These are phyloP conservation scores for Antitype chi DNA, from an alignment of 2,888 invertebrate species.

Conservation along the genomic window DNA sequence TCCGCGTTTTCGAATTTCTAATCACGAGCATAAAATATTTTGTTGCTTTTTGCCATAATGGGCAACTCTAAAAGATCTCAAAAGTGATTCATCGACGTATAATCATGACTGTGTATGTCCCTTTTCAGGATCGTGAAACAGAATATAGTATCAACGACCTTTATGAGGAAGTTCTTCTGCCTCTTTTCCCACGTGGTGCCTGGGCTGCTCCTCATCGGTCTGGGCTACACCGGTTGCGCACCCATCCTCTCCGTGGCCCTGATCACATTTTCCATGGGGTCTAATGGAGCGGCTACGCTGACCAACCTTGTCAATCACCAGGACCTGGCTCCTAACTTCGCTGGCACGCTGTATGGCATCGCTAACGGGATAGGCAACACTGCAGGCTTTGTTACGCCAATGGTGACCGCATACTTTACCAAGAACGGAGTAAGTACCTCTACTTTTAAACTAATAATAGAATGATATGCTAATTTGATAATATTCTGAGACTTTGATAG, in stretches of 20 bases:
- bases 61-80: neutral
- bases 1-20: neutral
- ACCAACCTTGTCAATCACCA: conserved; percentile 92
- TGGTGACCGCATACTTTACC: conserved; percentile 92
- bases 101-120: neutral
- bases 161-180: conserved; percentile 92
- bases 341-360: conserved; percentile 94
- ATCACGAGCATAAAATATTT: neutral
- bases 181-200: conserved; percentile 91
- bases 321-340: conserved; percentile 94
- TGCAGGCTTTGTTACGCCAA: conserved; percentile 93
- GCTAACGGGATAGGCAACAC: conserved; percentile 94
- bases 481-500: neutral
- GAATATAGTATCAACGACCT: conserved; percentile 87
- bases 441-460: neutral
- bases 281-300: conserved; percentile 91
- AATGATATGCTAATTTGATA: neutral
- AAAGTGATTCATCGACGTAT: neutral
- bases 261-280: conserved; percentile 93
- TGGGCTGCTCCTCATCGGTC: conserved; percentile 87
- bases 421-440: conserved; percentile 88
- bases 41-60: too few relatives aligned
- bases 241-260: conserved; percentile 92
- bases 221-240: conserved; percentile 92
- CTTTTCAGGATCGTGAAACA: conserved; percentile 87